Conservation (phyloP, 1,140 invertebrate species). For the Drosophila pseudoobscura region DNA sequence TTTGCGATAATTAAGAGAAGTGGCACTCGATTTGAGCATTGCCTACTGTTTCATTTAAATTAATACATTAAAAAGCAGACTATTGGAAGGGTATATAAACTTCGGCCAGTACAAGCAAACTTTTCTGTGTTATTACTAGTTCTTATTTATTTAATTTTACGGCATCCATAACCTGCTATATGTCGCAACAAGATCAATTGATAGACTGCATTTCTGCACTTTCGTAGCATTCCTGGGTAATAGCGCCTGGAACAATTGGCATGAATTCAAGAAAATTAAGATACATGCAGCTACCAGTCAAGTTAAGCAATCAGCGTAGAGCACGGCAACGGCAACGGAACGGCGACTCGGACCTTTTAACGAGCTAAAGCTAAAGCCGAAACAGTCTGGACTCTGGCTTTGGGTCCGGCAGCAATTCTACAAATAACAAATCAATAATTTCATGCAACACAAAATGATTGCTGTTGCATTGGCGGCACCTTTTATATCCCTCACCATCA, state of each 20-base stretch:
- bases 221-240: constrained; percentile 24
- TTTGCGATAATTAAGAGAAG: too few relatives aligned
- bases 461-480: constrained; percentile 54
- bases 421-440: constrained; percentile 73
- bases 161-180: too few relatives aligned
- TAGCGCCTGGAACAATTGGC: constrained; percentile 28
- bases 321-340: constrained; percentile 2
- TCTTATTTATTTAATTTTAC: too few relatives aligned
- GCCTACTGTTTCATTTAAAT: too few relatives aligned
- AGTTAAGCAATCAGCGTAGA: constrained; percentile 39
- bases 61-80: too few relatives aligned
- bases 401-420: constrained; percentile 35
- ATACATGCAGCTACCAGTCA: constrained; percentile 48
- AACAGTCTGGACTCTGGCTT: not conserved
- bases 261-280: constrained; percentile 61
- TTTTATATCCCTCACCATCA: constrained; percentile 53
- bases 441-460: constrained; percentile 65
- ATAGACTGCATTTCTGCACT: not conserved
- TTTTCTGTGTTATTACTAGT: too few relatives aligned
- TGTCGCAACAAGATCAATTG: too few relatives aligned
- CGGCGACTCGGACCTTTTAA: constrained; percentile 45
- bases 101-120: too few relatives aligned
- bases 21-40: too few relatives aligned
- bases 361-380: constrained; percentile 32
- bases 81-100: too few relatives aligned